Base-by-base conservation (phyloP, 2,113 vertebrate genomes). In the Xyliphius kryptos region DNA sequence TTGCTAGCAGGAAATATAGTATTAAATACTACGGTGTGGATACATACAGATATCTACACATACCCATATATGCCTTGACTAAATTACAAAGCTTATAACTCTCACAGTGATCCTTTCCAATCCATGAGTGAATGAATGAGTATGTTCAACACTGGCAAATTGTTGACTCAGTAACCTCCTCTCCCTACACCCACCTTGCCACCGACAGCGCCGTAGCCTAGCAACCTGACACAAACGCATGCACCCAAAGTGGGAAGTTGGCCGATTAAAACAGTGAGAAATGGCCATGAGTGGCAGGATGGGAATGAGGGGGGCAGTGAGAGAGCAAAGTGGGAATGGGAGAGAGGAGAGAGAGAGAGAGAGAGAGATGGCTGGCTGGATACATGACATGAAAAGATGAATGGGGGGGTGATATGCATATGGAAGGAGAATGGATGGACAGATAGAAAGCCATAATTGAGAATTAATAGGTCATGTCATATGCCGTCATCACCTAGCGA, bases 141-240 rank as follows among this genome's bases (percentile, higher is more conserved):
- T 37, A 56, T 65, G 54, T 61, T 62, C 53, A 69, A 62, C 56
- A 69, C 47, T n/a, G 22, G 22, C 38, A 22, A 58, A 49, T 57
- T 75, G 70, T 72, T 77, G 74, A 74, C 70, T 61, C 67, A 68
- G 60, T 65, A 76, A 62, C 73, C 69, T 67, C 69, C 67, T 71
- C 69, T 72, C 62, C 59, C 38, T 77, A 77, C 76, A 73, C 76
- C 70, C 76, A 75, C 73, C 56, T 69, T 44, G 48, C 70, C 71
- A 67, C 76, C 56, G 60, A 75, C 71, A 68, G 73, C 37, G 63
- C 48, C 15, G 76, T 71, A 70, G 63, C 73, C 63, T 75, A 73
- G 76, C 76, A 78, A 78, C 76, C 60, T 61, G 47, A 71, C 64
- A 73, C 63, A 50, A 73, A 72, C 43, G 67, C 65, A 52, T 54